phyloP scores from a whole-genome alignment of 2,888 invertebrate species.

The Branchellion lobata region DNA sequence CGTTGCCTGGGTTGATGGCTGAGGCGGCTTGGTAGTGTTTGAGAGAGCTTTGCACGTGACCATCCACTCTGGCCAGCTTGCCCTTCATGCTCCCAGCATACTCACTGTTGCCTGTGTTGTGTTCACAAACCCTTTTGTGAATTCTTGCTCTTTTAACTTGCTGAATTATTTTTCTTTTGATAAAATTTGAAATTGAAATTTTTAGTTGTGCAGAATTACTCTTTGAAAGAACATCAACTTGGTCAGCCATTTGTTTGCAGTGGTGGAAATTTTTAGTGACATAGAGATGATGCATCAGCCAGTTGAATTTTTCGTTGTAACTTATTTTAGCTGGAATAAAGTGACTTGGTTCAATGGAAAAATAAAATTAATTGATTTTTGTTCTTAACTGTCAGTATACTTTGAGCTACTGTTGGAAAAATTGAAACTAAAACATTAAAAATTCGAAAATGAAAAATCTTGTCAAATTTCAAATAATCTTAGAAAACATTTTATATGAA shows the following conservation, averaged over 20 bases:
- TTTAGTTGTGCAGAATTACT: background rate
- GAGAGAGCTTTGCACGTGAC: background rate
- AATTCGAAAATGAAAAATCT: too few relatives aligned
- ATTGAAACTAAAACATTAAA: too few relatives aligned
- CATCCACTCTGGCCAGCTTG: background rate
- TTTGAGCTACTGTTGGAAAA: too few relatives aligned
- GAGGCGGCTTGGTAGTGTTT: background rate
- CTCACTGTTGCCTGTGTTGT: background rate
- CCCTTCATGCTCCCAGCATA: background rate
- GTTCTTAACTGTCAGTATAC: too few relatives aligned
- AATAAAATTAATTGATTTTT: too few relatives aligned
- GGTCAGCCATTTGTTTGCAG: background rate
- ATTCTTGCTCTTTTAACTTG: background rate
- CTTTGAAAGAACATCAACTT: background rate
- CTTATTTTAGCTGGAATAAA: background rate
- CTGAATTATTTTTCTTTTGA: too few relatives aligned
- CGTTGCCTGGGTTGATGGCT: background rate
- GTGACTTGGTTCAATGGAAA: too few relatives aligned
- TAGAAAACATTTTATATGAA: too few relatives aligned
- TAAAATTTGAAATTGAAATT: too few relatives aligned
- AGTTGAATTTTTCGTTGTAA: conserved; percentile 1
- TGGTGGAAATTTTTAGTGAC: background rate
- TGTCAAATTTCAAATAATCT: too few relatives aligned
- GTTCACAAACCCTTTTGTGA: background rate
- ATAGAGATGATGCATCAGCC: background rate